These are phyloP conservation scores for Argyresthia goedartella DNA, from an alignment of 2,888 invertebrate genomes.

Conservation along the genomic window DNA sequence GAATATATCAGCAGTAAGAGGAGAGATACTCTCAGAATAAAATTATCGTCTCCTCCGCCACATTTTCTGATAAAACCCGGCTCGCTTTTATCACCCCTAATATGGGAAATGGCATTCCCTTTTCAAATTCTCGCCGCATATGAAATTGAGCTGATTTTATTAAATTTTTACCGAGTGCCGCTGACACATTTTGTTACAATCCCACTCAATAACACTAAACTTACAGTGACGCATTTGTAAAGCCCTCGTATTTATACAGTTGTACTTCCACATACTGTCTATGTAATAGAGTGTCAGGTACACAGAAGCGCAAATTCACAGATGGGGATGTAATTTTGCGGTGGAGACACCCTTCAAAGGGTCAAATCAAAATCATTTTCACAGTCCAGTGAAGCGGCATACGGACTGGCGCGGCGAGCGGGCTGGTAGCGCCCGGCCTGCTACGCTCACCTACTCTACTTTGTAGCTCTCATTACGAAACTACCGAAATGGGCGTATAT, in stretches of 20 bases:
- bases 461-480: not conserved
- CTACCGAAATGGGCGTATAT: not conserved
- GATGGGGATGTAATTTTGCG: slow-evolving; percentile 68
- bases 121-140: slow-evolving; percentile 3
- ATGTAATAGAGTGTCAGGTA: slow-evolving; percentile 34
- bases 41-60: slow-evolving; percentile 62
- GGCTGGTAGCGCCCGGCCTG: slow-evolving; percentile 9
- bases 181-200: no score
- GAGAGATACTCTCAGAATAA: slow-evolving; percentile 68
- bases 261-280: slow-evolving; percentile 10
- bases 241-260: not conserved
- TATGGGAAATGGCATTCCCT: slow-evolving; percentile 11
- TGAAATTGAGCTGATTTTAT: slow-evolving; percentile 8
- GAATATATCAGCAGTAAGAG: slow-evolving; percentile 67
- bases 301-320: slow-evolving; percentile 33
- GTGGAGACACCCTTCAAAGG: slow-evolving; percentile 62
- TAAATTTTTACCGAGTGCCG: no score
- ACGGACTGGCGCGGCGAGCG: slow-evolving; percentile 27
- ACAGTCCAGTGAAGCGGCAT: slow-evolving; percentile 59
- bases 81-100: slow-evolving; percentile 35
- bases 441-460: not conserved
- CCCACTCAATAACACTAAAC: no score
- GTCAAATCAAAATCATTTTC: slow-evolving; percentile 71
- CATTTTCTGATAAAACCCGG: slow-evolving; percentile 57
- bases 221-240: not conserved